Base-by-base conservation (phyloP, 2,888 invertebrate species). In the Aleiodes leptofemur region DNA sequence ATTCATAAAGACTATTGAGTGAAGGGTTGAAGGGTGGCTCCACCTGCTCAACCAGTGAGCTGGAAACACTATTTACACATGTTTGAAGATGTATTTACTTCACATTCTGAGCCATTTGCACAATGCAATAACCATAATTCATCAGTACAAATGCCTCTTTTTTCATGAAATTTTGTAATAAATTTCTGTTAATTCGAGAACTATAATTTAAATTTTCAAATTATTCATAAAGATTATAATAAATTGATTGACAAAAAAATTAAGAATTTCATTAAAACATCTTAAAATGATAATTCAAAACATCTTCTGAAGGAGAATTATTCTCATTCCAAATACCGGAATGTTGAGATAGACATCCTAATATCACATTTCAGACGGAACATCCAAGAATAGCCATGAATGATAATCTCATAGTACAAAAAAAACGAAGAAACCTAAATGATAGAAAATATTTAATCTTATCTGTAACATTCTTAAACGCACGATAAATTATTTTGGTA, bases 401-500 rank as follows among this genome's bases (percentile, higher is more conserved):
- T 23, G 23, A 23, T 23, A 23, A 23, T 23, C 23, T 23, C 23
- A 23, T 23, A 2, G 23, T 23, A 23, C 23, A 23, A 23, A 2
- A 23, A 23, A 23, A 34, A 61, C 34, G 23, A 14, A 23, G n/a
- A 29, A 61, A 61, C 23, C 31, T 16, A 38, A 43, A 61, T 38
- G 61, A 13, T 14, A 6, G 31, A 61, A 61, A 43, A 14, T 64
- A 43, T 43, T 43, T 43, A 64, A 64, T 64, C 64, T 64, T 48
- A 64, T 64, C 64, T 43, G 16, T 8, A 48, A 11, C 43, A 64
- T 64, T 64, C 64, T 48, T 48, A 9, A 43, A 43, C 64, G 64
- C 64, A 16, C 16, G 64, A 64, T 64, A 64, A 64, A 64, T 64
- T 64, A 64, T 64, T 64, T 64, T 23, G 14, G 64, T 23, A n/a